Percentiles rank a stretch among this genome's conserved stretches.
These are phyloP conservation scores for Abramis brama DNA, from an alignment of 2,113 vertebrate species.

Conservation along the genomic window DNA sequence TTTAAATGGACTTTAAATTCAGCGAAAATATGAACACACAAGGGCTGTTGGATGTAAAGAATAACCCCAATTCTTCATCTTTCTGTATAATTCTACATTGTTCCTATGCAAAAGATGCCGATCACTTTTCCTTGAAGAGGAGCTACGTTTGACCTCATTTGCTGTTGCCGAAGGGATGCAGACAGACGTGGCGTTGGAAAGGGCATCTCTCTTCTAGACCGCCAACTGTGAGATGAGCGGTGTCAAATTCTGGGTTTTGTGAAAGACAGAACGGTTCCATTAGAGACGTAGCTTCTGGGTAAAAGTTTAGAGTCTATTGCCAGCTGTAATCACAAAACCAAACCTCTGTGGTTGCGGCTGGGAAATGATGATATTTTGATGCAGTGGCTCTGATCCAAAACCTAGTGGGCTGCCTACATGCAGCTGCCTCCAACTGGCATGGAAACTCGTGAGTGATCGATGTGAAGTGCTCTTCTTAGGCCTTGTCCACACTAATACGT, in stretches of 20 bases:
- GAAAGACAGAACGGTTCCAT: neutral
- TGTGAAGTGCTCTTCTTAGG: neutral
- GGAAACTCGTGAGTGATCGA: too few species aligned
- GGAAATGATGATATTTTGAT: slow-evolving; percentile 11
- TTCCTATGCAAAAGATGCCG: neutral
- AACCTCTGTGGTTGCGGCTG: slow-evolving; percentile 18
- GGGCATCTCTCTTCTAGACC: neutral
- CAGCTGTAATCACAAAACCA: slow-evolving; percentile 26
- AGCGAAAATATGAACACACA: neutral
- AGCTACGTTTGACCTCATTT: slow-evolving; percentile 31
- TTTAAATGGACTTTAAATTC: neutral
- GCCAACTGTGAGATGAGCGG: slow-evolving; percentile 26
- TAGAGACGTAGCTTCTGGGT: slow-evolving; percentile 31
- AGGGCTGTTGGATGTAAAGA: neutral
- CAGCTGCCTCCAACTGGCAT: neutral
- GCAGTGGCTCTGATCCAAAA: neutral
- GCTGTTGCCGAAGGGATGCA: slow-evolving; percentile 11
- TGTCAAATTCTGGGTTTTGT: neutral
- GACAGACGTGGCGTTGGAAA: slow-evolving; percentile 16
- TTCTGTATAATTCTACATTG: neutral
- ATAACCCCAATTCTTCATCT: neutral
- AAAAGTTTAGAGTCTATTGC: slow-evolving; percentile 17
- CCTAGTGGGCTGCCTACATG: neutral
- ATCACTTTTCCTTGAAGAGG: neutral
- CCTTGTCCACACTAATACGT: neutral